A percentile compares a stretch with the other conserved stretches of the same genome.
phyloP scores from a whole-genome alignment of 53 echinoderm and acorn worm genomes.

The Arbacia lixula region DNA sequence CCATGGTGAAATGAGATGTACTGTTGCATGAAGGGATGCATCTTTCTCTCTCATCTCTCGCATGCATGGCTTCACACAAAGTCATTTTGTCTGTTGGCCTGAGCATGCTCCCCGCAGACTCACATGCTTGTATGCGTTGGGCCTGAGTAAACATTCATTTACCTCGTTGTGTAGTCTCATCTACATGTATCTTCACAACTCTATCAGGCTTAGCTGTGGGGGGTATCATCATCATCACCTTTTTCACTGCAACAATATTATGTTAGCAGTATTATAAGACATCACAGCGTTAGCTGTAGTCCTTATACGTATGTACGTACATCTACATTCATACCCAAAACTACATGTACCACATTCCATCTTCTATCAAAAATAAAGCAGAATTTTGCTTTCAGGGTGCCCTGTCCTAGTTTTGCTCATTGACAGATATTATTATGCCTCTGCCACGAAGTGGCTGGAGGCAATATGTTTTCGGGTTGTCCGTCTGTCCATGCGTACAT shows the following conservation, averaged over 20 bases:
- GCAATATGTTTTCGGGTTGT: no score
- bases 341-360: no score
- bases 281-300: no score
- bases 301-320: neutral
- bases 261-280: no score
- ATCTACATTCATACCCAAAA: neutral
- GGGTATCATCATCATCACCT: slow-evolving; percentile 6
- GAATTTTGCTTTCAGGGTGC: no score
- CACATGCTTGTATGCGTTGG: neutral
- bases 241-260: neutral
- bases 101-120: neutral
- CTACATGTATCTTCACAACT: slow-evolving; percentile 11
- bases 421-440: no score
- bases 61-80: neutral
- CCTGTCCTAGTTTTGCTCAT: no score
- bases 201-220: slow-evolving; percentile 10
- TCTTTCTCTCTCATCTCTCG: neutral
- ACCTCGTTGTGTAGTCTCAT: slow-evolving; percentile 29
- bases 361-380: no score
- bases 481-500: no score
- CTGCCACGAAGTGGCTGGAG: no score
- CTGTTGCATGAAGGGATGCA: slow-evolving; percentile 8
- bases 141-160: slow-evolving; percentile 24
- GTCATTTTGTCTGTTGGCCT: slow-evolving; percentile 7
- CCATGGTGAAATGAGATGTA: neutral